Conservation (phyloP, 2,888 invertebrate species). For the Glyphotaelius pellucidus region DNA sequence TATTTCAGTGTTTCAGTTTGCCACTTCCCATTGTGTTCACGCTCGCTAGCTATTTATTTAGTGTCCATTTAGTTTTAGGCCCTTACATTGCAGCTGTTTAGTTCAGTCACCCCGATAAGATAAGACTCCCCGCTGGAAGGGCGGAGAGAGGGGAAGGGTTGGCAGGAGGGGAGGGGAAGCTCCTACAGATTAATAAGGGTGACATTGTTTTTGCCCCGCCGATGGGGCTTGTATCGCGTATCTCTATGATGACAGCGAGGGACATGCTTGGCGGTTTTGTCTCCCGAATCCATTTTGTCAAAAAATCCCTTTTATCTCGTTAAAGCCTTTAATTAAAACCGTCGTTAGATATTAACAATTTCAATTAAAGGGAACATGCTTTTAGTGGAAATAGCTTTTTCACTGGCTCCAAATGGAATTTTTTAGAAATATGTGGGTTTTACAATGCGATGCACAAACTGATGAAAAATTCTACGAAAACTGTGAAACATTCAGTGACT, state of each 20-base stretch:
- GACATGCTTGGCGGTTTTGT: conserved; percentile 13
- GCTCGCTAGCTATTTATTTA: not conserved
- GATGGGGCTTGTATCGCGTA: conserved; percentile 46
- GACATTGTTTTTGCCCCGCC: conserved; percentile 60
- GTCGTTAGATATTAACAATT: conserved; percentile 31
- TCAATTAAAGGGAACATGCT: conserved; percentile 6
- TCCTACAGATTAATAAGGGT: conserved; percentile 62
- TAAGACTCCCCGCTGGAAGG: conserved; percentile 53
- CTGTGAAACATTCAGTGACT: not conserved
- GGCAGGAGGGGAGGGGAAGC: conserved; percentile 27
- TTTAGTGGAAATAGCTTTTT: not conserved
- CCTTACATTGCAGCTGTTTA: conserved; percentile 60
- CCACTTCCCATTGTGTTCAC: not conserved
- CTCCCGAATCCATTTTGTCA: conserved; percentile 12
- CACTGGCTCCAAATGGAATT: not conserved
- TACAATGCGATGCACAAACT: not conserved
- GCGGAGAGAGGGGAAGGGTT: not conserved
- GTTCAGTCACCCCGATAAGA: conserved; percentile 63
- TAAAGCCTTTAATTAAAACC: conserved; percentile 43
- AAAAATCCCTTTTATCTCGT: conserved; percentile 18
- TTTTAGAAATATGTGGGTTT: not conserved
- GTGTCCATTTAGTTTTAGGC: conserved; percentile 8
- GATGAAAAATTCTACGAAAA: not conserved
- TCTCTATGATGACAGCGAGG: conserved; percentile 57
- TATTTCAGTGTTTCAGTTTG: not conserved